A percentile compares a stretch with the other conserved stretches of the same genome.
phyloP scores from a whole-genome alignment of 2,113 vertebrate species.

The Oxygymnocypris stewartii region DNA sequence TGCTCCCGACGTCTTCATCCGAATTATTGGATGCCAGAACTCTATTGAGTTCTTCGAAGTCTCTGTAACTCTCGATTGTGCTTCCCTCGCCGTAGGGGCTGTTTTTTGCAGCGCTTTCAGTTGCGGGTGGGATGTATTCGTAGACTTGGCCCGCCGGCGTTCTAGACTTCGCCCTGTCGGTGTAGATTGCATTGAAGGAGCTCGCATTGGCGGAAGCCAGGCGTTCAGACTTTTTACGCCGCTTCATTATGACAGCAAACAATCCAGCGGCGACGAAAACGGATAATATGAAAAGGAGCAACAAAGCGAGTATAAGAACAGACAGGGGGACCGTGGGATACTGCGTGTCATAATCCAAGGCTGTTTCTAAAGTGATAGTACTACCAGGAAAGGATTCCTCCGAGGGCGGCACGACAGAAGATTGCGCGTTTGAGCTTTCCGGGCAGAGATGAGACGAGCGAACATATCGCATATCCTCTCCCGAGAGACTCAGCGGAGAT shows the following conservation, averaged over 20 bases:
- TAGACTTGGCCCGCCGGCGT: constrained; percentile 90
- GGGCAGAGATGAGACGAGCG: constrained; percentile 86
- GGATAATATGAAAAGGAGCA: constrained; percentile 91
- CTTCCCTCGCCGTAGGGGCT: constrained; percentile 83
- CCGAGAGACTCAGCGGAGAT: constrained; percentile 86
- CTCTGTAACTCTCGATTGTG: constrained; percentile 85
- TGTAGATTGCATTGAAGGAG: constrained; percentile 77
- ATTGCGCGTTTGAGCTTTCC: constrained; percentile 84
- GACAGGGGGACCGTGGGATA: constrained; percentile 86
- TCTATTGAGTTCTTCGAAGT: constrained; percentile 90
- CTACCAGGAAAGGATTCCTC: constrained; percentile 79
- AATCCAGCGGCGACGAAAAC: constrained; percentile 92
- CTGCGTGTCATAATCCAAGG: constrained; percentile 77
- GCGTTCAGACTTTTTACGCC: constrained; percentile 84
- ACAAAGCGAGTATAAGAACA: constrained; percentile 90
- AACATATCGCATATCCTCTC: constrained; percentile 88
- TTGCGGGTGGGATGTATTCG: constrained; percentile 88
- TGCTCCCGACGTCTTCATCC: constrained; percentile 81
- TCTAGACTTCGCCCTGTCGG: constrained; percentile 85
- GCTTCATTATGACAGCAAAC: constrained; percentile 90
- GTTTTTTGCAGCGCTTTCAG: constrained; percentile 83
- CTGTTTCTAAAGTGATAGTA: constrained; percentile 82
- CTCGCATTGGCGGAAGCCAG: constrained; percentile 83
- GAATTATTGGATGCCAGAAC: constrained; percentile 79
- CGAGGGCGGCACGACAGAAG: constrained; percentile 85